Conservation (phyloP, 2,888 invertebrate genomes). For the Norana najaformis region DNA sequence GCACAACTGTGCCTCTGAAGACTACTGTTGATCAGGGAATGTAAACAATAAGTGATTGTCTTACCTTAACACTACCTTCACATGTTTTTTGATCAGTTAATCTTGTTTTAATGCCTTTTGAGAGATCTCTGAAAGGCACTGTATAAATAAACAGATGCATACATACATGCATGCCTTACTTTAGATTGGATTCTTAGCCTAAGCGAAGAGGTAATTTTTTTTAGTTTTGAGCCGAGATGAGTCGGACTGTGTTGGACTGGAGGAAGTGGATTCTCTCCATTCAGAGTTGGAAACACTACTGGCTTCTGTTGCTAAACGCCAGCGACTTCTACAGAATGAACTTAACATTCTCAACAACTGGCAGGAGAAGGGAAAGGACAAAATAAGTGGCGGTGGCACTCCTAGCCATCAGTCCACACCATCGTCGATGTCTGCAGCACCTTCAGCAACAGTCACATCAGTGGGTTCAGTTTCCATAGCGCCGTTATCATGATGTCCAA, state of each 20-base stretch:
- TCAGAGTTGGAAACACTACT: slow-evolving; percentile 83
- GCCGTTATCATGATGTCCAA: neutral
- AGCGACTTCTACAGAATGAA: slow-evolving; percentile 72
- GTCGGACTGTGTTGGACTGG: slow-evolving; percentile 80
- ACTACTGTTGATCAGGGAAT: too few species aligned
- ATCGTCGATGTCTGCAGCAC: neutral
- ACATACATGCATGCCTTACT: neutral
- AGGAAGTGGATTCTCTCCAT: slow-evolving; percentile 85
- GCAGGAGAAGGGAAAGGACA: slow-evolving; percentile 32
- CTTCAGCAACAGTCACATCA: neutral
- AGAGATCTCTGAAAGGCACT: neutral
- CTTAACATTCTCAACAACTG: slow-evolving; percentile 47
- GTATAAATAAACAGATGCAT: neutral
- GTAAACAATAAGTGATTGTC: too few species aligned
- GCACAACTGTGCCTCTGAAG: too few species aligned
- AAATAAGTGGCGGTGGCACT: neutral
- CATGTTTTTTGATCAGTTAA: neutral
- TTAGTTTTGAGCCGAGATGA: slow-evolving; percentile 51
- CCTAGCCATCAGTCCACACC: neutral
- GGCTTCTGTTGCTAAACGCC: slow-evolving; percentile 79
- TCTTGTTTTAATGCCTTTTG: neutral
- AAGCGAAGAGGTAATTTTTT: neutral
- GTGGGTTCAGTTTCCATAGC: neutral
- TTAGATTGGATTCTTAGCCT: neutral
- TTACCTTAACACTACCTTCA: too few species aligned